Evolutionary conservation across 2,888 invertebrate genomes (phyloP), one percentile per base, ranked within the genome.

Genomic region (Helobdella robusta): DNA sequence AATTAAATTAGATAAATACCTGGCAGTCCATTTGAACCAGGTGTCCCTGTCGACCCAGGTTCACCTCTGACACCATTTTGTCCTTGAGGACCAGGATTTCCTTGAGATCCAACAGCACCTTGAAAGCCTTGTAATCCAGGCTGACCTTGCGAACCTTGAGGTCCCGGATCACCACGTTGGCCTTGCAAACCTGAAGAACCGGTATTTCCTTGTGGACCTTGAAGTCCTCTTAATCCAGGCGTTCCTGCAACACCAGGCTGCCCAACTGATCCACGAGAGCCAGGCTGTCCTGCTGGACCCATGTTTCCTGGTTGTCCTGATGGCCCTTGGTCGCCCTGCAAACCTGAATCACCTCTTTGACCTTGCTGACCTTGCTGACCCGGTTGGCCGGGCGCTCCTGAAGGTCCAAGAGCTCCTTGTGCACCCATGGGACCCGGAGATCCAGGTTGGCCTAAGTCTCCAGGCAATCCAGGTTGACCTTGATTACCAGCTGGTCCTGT

Each of bases 91-190:
- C 69, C 69, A 52, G 64, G 44, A 59, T 40, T 54, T 50, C 68
- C 67, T 48, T 30, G 4, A n/a, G 61, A 46, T 28, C 68, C 69
- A 32, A 64, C 28, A 25, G 46, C 58, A 8, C 69, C 69, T 50
- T 23, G 46, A 50, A 54, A 40, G 18, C 67, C 67, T 40, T 56
- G 65, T 8, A 30, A 8, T 11, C 67, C 66, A 32, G 18, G 44
- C 15, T 63, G 56, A 56, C 77, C 77, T 62, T 72, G 72, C 1
- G 73, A 72, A 30, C 77, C 84, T 82, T 78, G 73, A 1, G 72
- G 72, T 50, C 81, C 81, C 0, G 74, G 74, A 32, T 54, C 61
- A 40, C 66, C 70, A n/a, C 61, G 44, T n/a, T 25, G 58, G 36
- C 69, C 69, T 25, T 44, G 25, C 11, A 61, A 59, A 18, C 70